Base-by-base conservation (phyloP, 2,888 invertebrate species). In the Acleris laterana region DNA sequence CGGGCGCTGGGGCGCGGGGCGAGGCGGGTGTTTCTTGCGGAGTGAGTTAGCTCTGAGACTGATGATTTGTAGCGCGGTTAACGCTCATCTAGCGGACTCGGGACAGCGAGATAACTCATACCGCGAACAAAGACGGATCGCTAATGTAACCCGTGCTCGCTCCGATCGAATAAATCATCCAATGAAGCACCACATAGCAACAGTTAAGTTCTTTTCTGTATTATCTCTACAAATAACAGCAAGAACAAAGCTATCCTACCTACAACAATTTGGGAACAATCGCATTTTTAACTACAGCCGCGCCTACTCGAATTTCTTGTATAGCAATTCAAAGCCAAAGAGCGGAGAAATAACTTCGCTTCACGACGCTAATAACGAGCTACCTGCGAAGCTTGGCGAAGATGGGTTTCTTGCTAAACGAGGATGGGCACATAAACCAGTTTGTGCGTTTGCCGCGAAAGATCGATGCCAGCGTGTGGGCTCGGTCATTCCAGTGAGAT, bases 1-100 rank as follows among this genome's bases (percentile, higher is more conserved):
- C 79, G 78, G 75, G 68, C 69, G 69, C 61, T 69, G 70, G 58
- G 71, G 68, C 73, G 71, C 72, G 72, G 71, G 74, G 71, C 78
- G 73, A 69, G 70, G 59, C 74, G 76, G 73, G 72, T 71, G 74
- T 77, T 77, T 82, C 83, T 84, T 83, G 82, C 79, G 79, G 79
- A 84, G 81, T 79, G 82, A 85, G 83, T 83, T 83, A 82, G 82
- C 81, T 63, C 69, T 60, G 65, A 76, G 79, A 81, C 80, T 80
- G 84, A 86, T 89, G 89, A 89, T 89, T 89, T 88, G 87, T 88
- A 77, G 82, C 79, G 84, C 79, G 87, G 89, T 85, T 85, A 82
- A 79, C 83, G 84, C 83, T 85, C 83, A 84, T 85, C 84, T 83
- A 83, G 83, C 82, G 82, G 77, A 74, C 79, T 75, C 77, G 74